Percentiles rank a stretch among this genome's conserved stretches.
Conservation (phyloP, 2,113 vertebrate genomes). For the Tricholaema leucomelas region DNA sequence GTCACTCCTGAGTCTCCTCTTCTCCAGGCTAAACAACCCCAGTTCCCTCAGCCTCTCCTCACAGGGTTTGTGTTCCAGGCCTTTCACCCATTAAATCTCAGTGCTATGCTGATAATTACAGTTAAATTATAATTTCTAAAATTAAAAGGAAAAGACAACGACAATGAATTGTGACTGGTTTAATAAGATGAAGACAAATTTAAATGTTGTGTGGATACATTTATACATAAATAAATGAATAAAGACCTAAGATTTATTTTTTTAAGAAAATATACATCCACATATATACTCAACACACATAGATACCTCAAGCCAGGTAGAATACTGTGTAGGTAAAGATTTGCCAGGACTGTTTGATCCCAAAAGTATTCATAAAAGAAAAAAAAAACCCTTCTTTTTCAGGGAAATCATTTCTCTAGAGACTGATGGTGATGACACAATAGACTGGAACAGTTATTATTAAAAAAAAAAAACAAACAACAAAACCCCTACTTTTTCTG, state of each 20-base stretch:
- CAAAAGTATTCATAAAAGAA: constrained; percentile 33
- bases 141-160: neutral
- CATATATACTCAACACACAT: neutral
- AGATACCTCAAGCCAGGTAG: neutral
- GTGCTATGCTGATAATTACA: neutral
- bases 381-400: constrained; percentile 31
- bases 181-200: neutral
- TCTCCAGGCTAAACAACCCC: too few relatives aligned
- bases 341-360: constrained; percentile 43
- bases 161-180: neutral
- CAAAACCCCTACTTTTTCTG: constrained; percentile 51
- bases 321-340: constrained; percentile 22
- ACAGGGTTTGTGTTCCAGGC: too few relatives aligned
- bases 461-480: constrained; percentile 67
- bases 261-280: neutral
- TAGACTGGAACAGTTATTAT: constrained; percentile 66
- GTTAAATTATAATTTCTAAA: neutral
- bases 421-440: constrained; percentile 48
- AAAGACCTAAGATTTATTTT: neutral
- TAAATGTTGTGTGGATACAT: neutral
- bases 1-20: too few relatives aligned
- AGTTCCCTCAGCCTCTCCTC: too few relatives aligned
- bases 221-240: neutral
- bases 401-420: constrained; percentile 46
- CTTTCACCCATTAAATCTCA: neutral